Conservation (phyloP, 2,888 invertebrate species). For the Ormyrus thymus region DNA sequence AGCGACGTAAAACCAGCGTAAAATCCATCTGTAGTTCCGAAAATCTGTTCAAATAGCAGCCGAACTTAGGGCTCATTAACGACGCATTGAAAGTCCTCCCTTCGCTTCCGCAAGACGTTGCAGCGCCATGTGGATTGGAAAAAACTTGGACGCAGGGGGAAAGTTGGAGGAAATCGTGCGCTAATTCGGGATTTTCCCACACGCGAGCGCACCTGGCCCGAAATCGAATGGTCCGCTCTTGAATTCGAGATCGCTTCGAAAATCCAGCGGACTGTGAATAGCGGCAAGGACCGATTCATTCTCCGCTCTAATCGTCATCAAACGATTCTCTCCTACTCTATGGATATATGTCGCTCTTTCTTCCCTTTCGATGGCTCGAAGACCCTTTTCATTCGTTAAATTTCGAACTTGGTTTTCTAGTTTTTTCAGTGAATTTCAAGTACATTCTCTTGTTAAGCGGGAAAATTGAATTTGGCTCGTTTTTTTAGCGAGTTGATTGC, state of each 20-base stretch:
- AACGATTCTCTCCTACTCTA: not conserved
- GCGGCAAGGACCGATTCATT: constrained; percentile 11
- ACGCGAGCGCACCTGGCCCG: constrained; percentile 45
- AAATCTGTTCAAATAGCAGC: too few relatives aligned
- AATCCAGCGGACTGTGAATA: constrained; percentile 31
- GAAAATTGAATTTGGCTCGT: too few relatives aligned
- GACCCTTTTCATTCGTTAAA: too few relatives aligned
- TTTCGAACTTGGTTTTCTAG: too few relatives aligned
- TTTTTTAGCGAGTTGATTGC: too few relatives aligned
- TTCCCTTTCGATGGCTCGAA: not conserved
- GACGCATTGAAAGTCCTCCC: constrained; percentile 40
- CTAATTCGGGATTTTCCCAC: constrained; percentile 54
- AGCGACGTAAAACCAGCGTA: too few relatives aligned
- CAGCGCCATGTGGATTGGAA: constrained; percentile 8
- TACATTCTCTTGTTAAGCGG: too few relatives aligned
- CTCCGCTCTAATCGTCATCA: constrained; percentile 14
- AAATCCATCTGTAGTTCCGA: too few relatives aligned
- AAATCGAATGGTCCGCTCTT: not conserved
- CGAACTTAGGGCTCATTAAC: constrained; percentile 39
- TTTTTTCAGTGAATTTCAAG: too few relatives aligned
- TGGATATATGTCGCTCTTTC: not conserved
- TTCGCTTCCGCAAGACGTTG: not conserved
- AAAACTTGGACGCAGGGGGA: constrained; percentile 9
- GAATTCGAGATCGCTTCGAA: constrained; percentile 36
- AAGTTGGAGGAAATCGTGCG: constrained; percentile 47